Base-by-base conservation (phyloP, 2,888 invertebrate species). In the Augiades crinisus region DNA sequence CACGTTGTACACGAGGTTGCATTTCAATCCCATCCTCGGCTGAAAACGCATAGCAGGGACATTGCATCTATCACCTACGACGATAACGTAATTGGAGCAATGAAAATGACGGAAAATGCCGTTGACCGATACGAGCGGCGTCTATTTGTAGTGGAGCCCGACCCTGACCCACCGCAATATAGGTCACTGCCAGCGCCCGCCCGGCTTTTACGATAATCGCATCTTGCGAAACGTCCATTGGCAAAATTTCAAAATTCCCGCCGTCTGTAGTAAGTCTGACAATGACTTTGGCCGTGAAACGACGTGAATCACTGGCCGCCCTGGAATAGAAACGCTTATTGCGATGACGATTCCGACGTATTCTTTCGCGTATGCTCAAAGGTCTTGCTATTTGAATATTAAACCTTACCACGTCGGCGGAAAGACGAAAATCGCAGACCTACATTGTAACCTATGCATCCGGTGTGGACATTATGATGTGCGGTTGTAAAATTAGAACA, bases 211-310 rank as follows among this genome's bases (percentile, higher is more conserved):
- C 85, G 86, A 85, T 85, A 75, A 86, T 78, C 81, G 71, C 72
- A 65, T 65, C 68, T 68, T 72, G 80, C 81, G 75, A 81, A 84
- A 82, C 77, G 68, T 70, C 67, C 75, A 85, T 87, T 89, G 88
- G 88, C 88, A 88, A 81, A 86, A 84, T 81, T 81, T 87, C 88
- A 89, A 89, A 76, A 79, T 72, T 66, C 71, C 60, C 72, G 65
- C 67, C 73, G 87, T 88, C 88, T 88, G 87, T 88, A 86, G 88
- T 85, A 80, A 65, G 88, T 88, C 88, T 84, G 75, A 78, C 74
- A 75, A 75, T 67, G 66, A 69, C 52, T 50, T 43, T 44, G 51
- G 37, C 43, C 51, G 45, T 51, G 54, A 52, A 10, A 36, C 58
- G 54, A 57, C 56, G 74, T 81, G 84, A 84, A 72, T 85, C 85